Conservation (phyloP, 2,113 vertebrate species). For the Neoarius graeffei region DNA sequence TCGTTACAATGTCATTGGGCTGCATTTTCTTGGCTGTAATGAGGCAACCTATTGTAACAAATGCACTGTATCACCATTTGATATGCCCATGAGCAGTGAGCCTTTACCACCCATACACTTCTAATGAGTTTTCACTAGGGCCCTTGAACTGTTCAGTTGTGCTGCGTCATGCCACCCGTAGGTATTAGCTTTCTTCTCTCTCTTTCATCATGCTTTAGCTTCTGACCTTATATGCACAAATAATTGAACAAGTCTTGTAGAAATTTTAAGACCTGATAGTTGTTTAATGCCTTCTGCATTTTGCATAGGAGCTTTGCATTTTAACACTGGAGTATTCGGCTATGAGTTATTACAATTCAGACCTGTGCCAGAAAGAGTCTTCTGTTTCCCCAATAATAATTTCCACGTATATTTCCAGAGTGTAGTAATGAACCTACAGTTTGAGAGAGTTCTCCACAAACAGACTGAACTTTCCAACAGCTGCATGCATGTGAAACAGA, state of each 20-base stretch:
- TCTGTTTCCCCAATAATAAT: not conserved
- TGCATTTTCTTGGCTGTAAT: slow-evolving; percentile 47
- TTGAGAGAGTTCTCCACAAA: too few species aligned
- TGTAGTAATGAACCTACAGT: too few species aligned
- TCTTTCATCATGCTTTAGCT: not conserved
- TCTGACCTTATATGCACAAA: not conserved
- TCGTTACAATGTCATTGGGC: slow-evolving; percentile 46
- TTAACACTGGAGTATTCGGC: not conserved
- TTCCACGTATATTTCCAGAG: too few species aligned
- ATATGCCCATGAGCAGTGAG: slow-evolving; percentile 52
- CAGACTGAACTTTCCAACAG: too few species aligned
- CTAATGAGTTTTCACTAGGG: slow-evolving; percentile 58
- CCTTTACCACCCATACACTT: slow-evolving; percentile 47
- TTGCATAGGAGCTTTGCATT: not conserved
- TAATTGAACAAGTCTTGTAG: not conserved
- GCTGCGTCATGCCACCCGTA: slow-evolving; percentile 35
- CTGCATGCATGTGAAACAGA: too few species aligned
- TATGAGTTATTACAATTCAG: not conserved
- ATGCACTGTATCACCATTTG: slow-evolving; percentile 46
- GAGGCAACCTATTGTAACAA: slow-evolving; percentile 52
- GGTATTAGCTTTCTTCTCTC: slow-evolving; percentile 11
- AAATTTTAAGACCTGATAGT: not conserved
- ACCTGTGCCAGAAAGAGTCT: not conserved
- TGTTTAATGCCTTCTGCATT: not conserved
- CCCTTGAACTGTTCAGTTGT: slow-evolving; percentile 33